Evolutionary conservation across 2,797 vertebrate genomes (phyloP).

Genomic region (Enteromius anoplus): DNA sequence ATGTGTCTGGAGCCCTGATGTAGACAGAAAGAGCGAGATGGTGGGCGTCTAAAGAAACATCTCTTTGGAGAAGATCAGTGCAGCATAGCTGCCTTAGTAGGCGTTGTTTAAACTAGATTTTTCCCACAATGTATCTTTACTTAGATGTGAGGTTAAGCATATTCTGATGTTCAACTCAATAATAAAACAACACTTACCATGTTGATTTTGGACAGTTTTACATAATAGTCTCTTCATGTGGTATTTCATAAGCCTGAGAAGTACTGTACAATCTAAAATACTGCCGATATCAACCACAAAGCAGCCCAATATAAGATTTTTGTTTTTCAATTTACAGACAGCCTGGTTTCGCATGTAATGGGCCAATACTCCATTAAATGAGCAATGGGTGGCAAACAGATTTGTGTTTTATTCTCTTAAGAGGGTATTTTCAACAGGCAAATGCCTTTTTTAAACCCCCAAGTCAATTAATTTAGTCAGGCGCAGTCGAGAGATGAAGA

Average conservation of each 20-base stretch:
- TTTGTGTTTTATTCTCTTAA: conserved; percentile 22
- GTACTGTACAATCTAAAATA: not conserved
- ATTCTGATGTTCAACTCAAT: not conserved
- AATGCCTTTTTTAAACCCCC: conserved; percentile 2
- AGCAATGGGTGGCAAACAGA: conserved; percentile 1
- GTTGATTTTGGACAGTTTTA: not conserved
- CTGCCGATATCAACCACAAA: not conserved
- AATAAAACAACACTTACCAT: not conserved
- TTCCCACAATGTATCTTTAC: not conserved
- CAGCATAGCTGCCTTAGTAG: not conserved
- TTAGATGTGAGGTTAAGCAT: not conserved
- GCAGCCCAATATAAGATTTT: not conserved
- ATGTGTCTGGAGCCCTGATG: conserved; percentile 45
- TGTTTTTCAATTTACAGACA: not conserved
- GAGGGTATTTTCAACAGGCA: conserved; percentile 13
- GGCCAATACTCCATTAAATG: conserved; percentile 4
- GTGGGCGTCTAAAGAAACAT: conserved; percentile 38
- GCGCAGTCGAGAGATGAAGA: not conserved
- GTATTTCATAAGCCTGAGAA: not conserved
- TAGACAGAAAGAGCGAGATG: conserved; percentile 40
- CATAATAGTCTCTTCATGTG: not conserved
- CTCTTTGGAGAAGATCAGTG: conserved; percentile 30
- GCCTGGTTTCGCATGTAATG: not conserved
- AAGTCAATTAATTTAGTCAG: conserved; percentile 21
- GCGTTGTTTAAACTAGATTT: not conserved